phyloP scores from a whole-genome alignment of 2,113 vertebrate genomes.

The Chaenogobius annularis region DNA sequence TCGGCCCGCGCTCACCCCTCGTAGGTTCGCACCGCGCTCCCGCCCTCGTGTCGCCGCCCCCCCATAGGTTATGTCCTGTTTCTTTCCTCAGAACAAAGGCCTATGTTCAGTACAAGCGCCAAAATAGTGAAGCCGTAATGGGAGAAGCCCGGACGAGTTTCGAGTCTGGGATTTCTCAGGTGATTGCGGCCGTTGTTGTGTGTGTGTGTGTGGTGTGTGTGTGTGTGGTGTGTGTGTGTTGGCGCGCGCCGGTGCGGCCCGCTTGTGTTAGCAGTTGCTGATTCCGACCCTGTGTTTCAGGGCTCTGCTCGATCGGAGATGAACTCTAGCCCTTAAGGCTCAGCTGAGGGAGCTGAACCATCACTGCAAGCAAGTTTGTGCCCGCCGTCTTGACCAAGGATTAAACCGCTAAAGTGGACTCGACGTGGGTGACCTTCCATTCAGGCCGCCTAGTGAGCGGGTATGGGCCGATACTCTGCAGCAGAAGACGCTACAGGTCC shows the following conservation, averaged over 20 bases:
- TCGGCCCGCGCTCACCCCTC: too few species aligned
- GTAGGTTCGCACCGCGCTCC: too few species aligned
- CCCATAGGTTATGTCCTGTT: neutral
- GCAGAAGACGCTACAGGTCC: constrained; percentile 71
- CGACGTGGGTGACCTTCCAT: constrained; percentile 62
- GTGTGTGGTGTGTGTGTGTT: too few species aligned
- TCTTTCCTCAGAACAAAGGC: constrained; percentile 74
- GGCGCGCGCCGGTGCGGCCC: too few species aligned
- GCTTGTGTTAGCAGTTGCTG: too few species aligned
- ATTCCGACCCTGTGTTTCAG: constrained; percentile 58
- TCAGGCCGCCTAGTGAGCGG: constrained; percentile 81
- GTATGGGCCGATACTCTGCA: constrained; percentile 70
- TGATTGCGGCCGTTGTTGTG: too few species aligned
- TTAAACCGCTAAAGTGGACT: too few species aligned
- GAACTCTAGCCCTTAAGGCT: constrained; percentile 98
- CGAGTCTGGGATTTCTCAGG: constrained; percentile 98
- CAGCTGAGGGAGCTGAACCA: constrained; percentile 96
- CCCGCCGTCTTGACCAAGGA: too few species aligned
- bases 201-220: too few species aligned
- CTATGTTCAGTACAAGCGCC: constrained; percentile 98
- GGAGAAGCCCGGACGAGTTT: constrained; percentile 99
- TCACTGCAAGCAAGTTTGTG: constrained; percentile 92
- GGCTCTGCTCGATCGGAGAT: constrained; percentile 97
- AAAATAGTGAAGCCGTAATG: constrained; percentile 99
- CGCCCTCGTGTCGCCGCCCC: too few species aligned